Percentiles rank a stretch among this genome's conserved stretches.
These are phyloP conservation scores for Drosophila kanapiae DNA, from an alignment of 1,140 invertebrate species.

Conservation along the genomic window DNA sequence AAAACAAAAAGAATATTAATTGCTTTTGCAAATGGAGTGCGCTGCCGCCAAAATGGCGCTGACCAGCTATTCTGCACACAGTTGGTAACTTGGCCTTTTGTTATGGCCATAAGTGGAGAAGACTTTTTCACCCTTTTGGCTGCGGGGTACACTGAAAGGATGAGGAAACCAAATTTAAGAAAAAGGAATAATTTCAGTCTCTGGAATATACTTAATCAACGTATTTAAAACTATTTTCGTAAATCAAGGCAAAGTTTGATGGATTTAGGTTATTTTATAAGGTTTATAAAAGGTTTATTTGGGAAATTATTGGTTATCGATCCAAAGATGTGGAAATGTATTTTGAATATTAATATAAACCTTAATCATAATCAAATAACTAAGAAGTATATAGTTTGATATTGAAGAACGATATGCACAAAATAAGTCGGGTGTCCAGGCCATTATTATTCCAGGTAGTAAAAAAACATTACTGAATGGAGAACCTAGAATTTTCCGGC, in stretches of 20 bases:
- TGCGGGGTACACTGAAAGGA: conserved; percentile 29
- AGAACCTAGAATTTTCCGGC: too few species aligned
- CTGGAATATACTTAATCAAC: too few species aligned
- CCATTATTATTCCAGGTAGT: not conserved
- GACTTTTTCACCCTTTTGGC: conserved; percentile 14
- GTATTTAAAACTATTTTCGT: too few species aligned
- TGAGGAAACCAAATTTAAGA: too few species aligned
- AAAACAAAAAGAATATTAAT: conserved; percentile 69
- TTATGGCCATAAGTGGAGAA: conserved; percentile 46
- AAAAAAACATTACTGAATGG: not conserved
- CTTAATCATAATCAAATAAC: not conserved
- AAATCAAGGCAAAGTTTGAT: too few species aligned
- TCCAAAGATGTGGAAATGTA: not conserved
- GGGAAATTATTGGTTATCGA: too few species aligned
- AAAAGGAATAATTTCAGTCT: too few species aligned
- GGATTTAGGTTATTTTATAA: too few species aligned
- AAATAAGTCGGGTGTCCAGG: too few species aligned
- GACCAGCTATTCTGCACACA: conserved; percentile 40
- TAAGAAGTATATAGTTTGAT: not conserved
- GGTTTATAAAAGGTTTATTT: too few species aligned
- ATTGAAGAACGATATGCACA: too few species aligned
- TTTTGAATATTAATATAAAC: not conserved
- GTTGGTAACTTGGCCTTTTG: conserved; percentile 70
- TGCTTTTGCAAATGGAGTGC: conserved; percentile 80
- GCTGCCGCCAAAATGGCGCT: conserved; percentile 64